Evolutionary conservation across 2,888 invertebrate species (phyloP).

Genomic region (Trissoscelio sp.): DNA sequence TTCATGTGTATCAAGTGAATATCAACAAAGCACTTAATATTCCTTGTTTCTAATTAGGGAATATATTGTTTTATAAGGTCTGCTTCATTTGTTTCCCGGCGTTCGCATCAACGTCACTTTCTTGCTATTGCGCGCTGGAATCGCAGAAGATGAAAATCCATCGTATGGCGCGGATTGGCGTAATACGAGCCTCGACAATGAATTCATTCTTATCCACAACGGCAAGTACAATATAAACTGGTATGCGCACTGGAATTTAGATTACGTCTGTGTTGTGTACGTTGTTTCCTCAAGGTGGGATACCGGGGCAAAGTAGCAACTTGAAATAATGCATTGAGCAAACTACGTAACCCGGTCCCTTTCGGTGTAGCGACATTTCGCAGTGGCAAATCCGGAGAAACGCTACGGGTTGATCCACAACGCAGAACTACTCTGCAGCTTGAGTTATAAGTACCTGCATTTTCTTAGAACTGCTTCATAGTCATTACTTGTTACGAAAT

Average conservation of each 20-base stretch:
- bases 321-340: constrained; percentile 70
- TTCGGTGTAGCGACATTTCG: constrained; percentile 58
- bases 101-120: constrained; percentile 40
- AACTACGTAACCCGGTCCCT: constrained; percentile 59
- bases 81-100: constrained; percentile 33
- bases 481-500: constrained; percentile 52
- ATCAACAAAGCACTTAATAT: constrained; percentile 24
- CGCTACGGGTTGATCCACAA: constrained; percentile 75
- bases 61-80: constrained; percentile 43
- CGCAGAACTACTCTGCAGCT: constrained; percentile 82
- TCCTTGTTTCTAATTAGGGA: constrained; percentile 22
- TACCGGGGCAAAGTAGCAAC: constrained; percentile 67
- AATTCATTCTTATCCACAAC: constrained; percentile 63
- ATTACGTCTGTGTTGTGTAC: constrained; percentile 64
- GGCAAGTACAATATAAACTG: constrained; percentile 61
- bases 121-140: background rate
- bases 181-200: constrained; percentile 50
- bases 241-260: constrained; percentile 57
- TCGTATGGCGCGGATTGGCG: constrained; percentile 37
- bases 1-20: constrained; percentile 15
- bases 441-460: constrained; percentile 82
- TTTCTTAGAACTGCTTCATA: constrained; percentile 65
- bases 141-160: constrained; percentile 45
- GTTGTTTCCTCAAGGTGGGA: constrained; percentile 62
- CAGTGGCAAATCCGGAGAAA: constrained; percentile 64